Evolutionary conservation across 2,113 vertebrate species (phyloP), one percentile per base, ranked within the genome.

Genomic region (Bombycilla garrulus): DNA sequence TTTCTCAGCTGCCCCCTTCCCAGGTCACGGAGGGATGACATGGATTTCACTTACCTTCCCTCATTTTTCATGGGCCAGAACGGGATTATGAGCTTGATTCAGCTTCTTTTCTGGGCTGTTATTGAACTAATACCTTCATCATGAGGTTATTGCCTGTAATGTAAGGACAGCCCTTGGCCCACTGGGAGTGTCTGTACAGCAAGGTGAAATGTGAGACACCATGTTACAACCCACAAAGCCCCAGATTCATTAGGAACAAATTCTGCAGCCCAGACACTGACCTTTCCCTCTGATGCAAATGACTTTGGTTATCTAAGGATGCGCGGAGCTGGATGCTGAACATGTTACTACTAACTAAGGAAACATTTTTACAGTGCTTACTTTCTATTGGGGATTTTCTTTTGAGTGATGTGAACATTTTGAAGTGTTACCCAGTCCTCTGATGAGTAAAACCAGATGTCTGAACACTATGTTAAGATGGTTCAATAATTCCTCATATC

Each of bases 201-300:
- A 65, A 69, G 66, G 83, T 79, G 84, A 86, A 90, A 71, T 71
- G 78, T 79, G 57, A 95, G 81, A 67, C 53, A 54, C 5, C 0
- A 0, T 62, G 24, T 90, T 84, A 87, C 65, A 95, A 81, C 29
- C 77, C 73, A 60, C 77, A 91, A 71, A 88, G 23, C 25, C 88
- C 73, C 73, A 82, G 77, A 42, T 81, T 91, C 70, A 79, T 93
- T 92, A 95, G 77, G 58, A 89, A 45, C 36, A 67, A 91, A 79
- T 79, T 85, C 65, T 84, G 57, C 8, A 67, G 89, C 62, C 40
- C 44, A 57, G 51, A 71, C 18, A 6, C 22, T 60, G 86, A 84
- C 69, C 91, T 71, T 79, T 86, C 61, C 31, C 36, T 86, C 60
- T 53, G n/a, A 84, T 87, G 69, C 45, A 74, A 44, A 64, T 72